phyloP scores from a whole-genome alignment of 2,888 invertebrate species.

The Dryocosmus kuriphilus region DNA sequence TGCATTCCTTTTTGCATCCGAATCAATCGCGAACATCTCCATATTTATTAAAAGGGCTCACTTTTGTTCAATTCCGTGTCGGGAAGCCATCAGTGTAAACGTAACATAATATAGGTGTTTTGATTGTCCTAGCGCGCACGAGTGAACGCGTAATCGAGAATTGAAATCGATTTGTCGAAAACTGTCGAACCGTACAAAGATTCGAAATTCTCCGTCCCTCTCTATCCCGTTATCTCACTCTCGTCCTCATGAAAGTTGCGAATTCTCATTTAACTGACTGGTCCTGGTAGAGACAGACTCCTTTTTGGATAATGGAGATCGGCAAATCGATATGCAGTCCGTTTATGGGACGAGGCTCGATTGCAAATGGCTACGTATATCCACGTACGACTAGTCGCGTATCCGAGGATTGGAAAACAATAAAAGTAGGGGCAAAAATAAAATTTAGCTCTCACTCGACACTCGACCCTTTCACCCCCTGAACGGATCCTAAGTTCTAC shows the following conservation, averaged over 20 bases:
- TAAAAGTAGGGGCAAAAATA: constrained; percentile 46
- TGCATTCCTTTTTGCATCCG: not conserved
- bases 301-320: constrained; percentile 53
- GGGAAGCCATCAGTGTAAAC: not conserved
- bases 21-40: constrained; percentile 12
- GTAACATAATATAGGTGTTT: constrained; percentile 21
- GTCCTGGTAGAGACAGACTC: constrained; percentile 37
- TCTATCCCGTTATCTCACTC: not conserved
- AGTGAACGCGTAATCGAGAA: constrained; percentile 45
- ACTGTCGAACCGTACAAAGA: constrained; percentile 41
- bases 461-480: constrained; percentile 28
- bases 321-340: constrained; percentile 46
- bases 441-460: constrained; percentile 26
- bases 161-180: constrained; percentile 58
- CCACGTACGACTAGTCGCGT: constrained; percentile 32
- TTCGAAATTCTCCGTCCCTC: constrained; percentile 4
- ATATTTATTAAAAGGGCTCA: constrained; percentile 25
- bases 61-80: constrained; percentile 8
- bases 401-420: constrained; percentile 56
- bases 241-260: constrained; percentile 42
- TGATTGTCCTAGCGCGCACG: constrained; percentile 30
- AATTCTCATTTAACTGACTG: constrained; percentile 53
- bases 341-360: constrained; percentile 42
- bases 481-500: constrained; percentile 20
- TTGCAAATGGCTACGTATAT: constrained; percentile 49